Evolutionary conservation across 2,113 vertebrate genomes (phyloP).

Genomic region (Takifugu flavidus): DNA sequence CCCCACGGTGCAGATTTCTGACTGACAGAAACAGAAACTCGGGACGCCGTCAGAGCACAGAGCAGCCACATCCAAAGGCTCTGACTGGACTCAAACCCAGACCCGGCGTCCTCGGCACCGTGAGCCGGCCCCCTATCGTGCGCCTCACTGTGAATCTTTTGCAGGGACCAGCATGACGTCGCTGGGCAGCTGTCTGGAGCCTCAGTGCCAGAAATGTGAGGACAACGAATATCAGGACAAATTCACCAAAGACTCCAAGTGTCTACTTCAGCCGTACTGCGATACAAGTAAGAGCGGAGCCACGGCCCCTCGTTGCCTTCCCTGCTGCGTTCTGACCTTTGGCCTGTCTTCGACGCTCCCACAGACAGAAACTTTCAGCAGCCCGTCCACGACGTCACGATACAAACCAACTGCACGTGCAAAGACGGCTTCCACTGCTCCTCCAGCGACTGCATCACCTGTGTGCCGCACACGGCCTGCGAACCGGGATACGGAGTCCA

Average conservation of each 20-base stretch:
- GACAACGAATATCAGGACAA: slow-evolving; percentile 44
- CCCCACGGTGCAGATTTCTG: too few species aligned
- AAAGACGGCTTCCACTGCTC: slow-evolving; percentile 59
- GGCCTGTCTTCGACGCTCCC: neutral
- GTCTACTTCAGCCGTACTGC: slow-evolving; percentile 62
- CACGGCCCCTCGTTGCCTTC: neutral
- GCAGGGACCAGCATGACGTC: slow-evolving; percentile 40
- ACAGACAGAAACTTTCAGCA: slow-evolving; percentile 59
- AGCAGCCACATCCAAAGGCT: too few species aligned
- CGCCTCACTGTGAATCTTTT: neutral
- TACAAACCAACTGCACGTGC: slow-evolving; percentile 36
- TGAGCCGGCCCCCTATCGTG: too few species aligned
- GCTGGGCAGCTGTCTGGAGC: fast-evolving
- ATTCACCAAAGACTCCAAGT: neutral
- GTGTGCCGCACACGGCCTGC: slow-evolving; percentile 48
- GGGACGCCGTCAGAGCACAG: too few species aligned
- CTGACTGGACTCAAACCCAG: too few species aligned
- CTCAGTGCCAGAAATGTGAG: slow-evolving; percentile 43
- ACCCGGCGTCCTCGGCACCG: too few species aligned
- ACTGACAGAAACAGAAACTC: too few species aligned
- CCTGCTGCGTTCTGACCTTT: neutral
- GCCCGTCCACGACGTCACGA: fast-evolving
- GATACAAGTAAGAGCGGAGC: slow-evolving; percentile 63
- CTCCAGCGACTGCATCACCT: slow-evolving; percentile 19
- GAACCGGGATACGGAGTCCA: slow-evolving; percentile 13